Evolutionary conservation across 1,140 invertebrate genomes (phyloP), one percentile per base, ranked within the genome.

Genomic region (Heliconius eleuchia): DNA sequence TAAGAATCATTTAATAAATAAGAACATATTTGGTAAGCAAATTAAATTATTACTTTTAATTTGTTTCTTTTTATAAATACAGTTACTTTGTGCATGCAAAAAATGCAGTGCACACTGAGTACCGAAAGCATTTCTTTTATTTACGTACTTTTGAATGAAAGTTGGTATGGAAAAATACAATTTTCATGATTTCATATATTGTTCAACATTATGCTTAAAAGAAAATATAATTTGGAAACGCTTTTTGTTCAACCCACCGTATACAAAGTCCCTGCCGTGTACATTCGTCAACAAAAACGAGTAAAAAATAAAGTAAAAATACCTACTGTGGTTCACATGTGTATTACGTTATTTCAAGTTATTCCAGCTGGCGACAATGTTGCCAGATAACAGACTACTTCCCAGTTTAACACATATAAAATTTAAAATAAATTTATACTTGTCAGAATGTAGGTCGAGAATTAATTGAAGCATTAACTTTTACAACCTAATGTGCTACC

Each of bases 291-390:
- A 77, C 75, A 71, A 50, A 77, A 70, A 39, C 74, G 66, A 76
- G 74, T 39, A 46, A 70, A 76, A 76, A 76, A 76, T 16, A 77
- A 77, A 71, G 16, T 77, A 66, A 71, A 71, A 52, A 71, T 60
- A 71, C 71, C 30, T 30, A 30, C 23, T 30, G 71, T 77, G 72
- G 71, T 77, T 30, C 71, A 73, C 71, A 76, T 76, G 60, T 30
- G 30, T 72, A 72, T 77, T 39, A 77, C 76, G n/a, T 77, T 77
- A 77, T 77, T 77, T 77, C 42, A 50, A 50, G 76, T 77, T 71
- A 71, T 71, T 77, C 50, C 30, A 77, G 76, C 66, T 60, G 71
- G 77, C 52, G 72, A 78, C 73, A 74, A 74, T 74, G 71, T 77
- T 46, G 34, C 71, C 46, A 73, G 71, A 72, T 72, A 77, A 71